These are phyloP conservation scores for Neogobius melanostomus DNA, from an alignment of 2,113 vertebrate species.

Conservation along the genomic window DNA sequence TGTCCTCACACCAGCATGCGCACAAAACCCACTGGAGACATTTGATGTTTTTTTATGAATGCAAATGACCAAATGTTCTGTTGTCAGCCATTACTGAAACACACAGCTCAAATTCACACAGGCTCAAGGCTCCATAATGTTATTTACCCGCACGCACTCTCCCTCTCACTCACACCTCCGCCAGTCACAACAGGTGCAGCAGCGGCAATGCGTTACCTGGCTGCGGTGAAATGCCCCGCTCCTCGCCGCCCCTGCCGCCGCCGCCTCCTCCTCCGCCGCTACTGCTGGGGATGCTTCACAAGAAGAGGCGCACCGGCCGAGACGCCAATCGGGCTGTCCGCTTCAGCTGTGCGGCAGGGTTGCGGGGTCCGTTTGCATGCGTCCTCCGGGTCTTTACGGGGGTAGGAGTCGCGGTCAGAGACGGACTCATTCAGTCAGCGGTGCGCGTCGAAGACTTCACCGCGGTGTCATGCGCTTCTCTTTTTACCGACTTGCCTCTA, in stretches of 20 bases:
- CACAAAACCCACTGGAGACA: conserved; percentile 22
- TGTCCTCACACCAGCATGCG: not conserved
- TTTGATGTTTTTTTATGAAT: conserved; percentile 13
- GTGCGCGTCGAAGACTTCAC: conserved; percentile 35
- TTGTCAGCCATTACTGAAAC: conserved; percentile 29
- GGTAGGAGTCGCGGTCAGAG: conserved; percentile 51
- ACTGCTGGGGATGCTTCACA: conserved; percentile 1
- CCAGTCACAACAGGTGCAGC: conserved; percentile 64
- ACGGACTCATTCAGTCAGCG: conserved; percentile 62
- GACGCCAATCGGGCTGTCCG: conserved; percentile 36
- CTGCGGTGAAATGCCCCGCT: conserved; percentile 31
- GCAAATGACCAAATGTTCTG: conserved; percentile 15
- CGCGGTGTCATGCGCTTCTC: conserved; percentile 43
- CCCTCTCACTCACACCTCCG: conserved; percentile 14
- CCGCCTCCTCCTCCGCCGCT: conserved; percentile 1
- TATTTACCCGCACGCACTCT: conserved; percentile 25
- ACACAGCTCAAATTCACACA: conserved; percentile 9
- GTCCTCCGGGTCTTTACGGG: conserved; percentile 49
- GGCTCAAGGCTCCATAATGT: not conserved
- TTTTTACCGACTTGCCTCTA: conserved; percentile 48
- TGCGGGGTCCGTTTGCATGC: conserved; percentile 54
- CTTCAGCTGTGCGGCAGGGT: conserved; percentile 38
- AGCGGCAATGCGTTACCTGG: conserved; percentile 57
- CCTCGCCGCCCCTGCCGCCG: conserved; percentile 6
- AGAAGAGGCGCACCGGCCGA: conserved; percentile 12